Evolutionary conservation across 2,797 vertebrate species (phyloP).

Genomic region (Neosilurus mollespiculum): DNA sequence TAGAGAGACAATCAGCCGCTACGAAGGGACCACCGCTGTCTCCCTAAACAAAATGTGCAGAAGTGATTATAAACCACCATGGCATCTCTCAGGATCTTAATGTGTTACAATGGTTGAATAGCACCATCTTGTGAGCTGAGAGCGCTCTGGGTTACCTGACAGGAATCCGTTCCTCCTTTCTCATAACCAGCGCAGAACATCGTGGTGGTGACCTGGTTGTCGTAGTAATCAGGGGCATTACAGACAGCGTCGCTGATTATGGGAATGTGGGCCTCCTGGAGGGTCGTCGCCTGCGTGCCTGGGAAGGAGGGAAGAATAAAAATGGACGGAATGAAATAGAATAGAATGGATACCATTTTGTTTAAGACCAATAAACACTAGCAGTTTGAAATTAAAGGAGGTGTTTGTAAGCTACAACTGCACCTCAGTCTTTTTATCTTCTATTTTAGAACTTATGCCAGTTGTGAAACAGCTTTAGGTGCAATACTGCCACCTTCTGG

Average conservation of each 20-base stretch:
- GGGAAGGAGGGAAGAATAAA: slow-evolving; percentile 48
- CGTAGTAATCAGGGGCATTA: slow-evolving; percentile 85
- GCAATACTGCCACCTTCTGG: too few species aligned
- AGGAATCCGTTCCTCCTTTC: slow-evolving; percentile 87
- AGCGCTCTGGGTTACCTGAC: slow-evolving; percentile 75
- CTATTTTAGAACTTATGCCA: neutral
- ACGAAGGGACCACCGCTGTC: slow-evolving; percentile 91
- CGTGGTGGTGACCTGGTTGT: slow-evolving; percentile 87
- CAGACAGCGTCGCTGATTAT: slow-evolving; percentile 85
- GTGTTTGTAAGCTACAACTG: too few species aligned
- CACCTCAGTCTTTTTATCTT: too few species aligned
- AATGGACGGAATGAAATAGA: neutral
- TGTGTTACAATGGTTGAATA: neutral
- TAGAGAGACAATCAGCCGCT: slow-evolving; percentile 81
- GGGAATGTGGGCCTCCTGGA: slow-evolving; percentile 85
- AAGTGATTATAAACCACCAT: neutral
- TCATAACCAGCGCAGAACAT: slow-evolving; percentile 93
- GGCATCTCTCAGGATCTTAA: neutral
- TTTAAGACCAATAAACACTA: neutral
- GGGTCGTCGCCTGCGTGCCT: slow-evolving; percentile 82
- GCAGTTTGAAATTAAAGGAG: neutral
- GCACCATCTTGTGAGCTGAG: slow-evolving; percentile 33
- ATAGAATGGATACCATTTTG: neutral
- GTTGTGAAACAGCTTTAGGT: neutral
- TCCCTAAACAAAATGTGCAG: slow-evolving; percentile 69